A percentile compares a stretch with the other conserved stretches of the same genome.
These are phyloP conservation scores for Rhinatrema bivittatum DNA, from an alignment of 2,797 vertebrate genomes.

Conservation along the genomic window DNA sequence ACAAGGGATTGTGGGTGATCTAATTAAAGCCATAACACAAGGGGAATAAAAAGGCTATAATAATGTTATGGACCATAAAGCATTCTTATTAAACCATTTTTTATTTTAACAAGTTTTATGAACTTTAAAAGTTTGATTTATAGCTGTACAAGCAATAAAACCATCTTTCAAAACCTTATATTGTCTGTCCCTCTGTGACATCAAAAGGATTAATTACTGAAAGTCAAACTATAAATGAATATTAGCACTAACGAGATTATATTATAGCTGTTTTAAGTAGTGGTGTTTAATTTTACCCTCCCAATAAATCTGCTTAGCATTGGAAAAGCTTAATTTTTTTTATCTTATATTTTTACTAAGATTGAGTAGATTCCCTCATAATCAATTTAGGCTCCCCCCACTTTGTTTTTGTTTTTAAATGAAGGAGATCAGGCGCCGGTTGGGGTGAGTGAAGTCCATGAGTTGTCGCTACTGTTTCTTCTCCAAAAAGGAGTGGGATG, in stretches of 20 bases:
- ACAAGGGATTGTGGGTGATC: constrained; percentile 45
- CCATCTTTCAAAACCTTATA: constrained; percentile 60
- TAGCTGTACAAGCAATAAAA: constrained; percentile 43
- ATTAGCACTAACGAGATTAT: constrained; percentile 63
- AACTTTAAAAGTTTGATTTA: constrained; percentile 72
- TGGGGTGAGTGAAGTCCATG: too few relatives aligned
- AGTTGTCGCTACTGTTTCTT: too few relatives aligned
- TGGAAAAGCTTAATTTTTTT: constrained; percentile 38
- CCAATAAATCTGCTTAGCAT: constrained; percentile 47
- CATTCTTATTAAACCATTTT: constrained; percentile 71
- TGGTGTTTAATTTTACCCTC: constrained; percentile 58
- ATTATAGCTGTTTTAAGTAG: constrained; percentile 55
- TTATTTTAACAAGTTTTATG: constrained; percentile 70
- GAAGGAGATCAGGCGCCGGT: too few relatives aligned
- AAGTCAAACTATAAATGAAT: constrained; percentile 67
- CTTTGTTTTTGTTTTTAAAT: too few relatives aligned
- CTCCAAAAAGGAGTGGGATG: too few relatives aligned
- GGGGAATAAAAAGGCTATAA: constrained; percentile 63
- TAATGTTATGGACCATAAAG: constrained; percentile 67
- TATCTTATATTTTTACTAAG: constrained; percentile 52
- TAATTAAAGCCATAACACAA: constrained; percentile 62
- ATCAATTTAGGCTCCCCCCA: too few relatives aligned
- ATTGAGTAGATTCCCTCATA: constrained; percentile 35
- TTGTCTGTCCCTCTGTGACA: constrained; percentile 48
- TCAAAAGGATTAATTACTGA: constrained; percentile 54